A percentile compares a stretch with the other conserved stretches of the same genome.
Conservation (phyloP, 2,113 vertebrate species). For the Antennarius striatus region DNA sequence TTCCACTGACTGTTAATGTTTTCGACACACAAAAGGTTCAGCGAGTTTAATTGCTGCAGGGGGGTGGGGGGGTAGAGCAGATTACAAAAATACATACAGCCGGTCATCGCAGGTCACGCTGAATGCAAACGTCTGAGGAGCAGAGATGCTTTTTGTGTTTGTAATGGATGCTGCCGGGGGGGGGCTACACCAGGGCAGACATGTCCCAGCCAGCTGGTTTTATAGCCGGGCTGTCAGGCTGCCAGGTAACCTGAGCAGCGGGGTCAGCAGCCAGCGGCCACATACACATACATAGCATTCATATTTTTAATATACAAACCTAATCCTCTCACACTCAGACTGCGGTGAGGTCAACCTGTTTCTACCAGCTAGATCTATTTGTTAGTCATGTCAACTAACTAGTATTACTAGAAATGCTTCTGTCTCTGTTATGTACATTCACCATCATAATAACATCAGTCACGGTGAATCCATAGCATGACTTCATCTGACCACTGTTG, state of each 20-base stretch:
- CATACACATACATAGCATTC: slow-evolving; percentile 22
- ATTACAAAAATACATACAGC: slow-evolving; percentile 52
- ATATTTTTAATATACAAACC: slow-evolving; percentile 29
- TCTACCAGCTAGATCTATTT: no score
- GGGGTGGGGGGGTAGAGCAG: slow-evolving; percentile 23
- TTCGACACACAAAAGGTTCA: slow-evolving; percentile 19
- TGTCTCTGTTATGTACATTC: no score
- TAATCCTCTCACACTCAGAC: slow-evolving; percentile 8
- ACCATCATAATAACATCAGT: no score
- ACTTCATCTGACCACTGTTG: no score
- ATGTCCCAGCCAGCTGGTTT: slow-evolving; percentile 12
- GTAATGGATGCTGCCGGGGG: slow-evolving; percentile 41
- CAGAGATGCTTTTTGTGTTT: slow-evolving; percentile 43
- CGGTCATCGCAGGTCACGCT: slow-evolving; percentile 33
- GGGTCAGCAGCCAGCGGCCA: slow-evolving; percentile 36
- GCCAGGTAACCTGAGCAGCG: slow-evolving; percentile 41
- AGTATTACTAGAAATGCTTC: no score
- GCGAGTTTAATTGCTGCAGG: slow-evolving; percentile 35
- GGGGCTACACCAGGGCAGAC: slow-evolving; percentile 27
- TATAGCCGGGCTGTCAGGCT: slow-evolving; percentile 19
- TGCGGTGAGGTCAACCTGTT: no score
- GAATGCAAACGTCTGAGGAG: slow-evolving; percentile 25
- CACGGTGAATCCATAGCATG: no score
- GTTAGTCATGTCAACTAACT: no score
- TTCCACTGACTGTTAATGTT: slow-evolving; percentile 21